Conservation (phyloP, 2,113 vertebrate species). For the Sporophila hypoxantha region DNA sequence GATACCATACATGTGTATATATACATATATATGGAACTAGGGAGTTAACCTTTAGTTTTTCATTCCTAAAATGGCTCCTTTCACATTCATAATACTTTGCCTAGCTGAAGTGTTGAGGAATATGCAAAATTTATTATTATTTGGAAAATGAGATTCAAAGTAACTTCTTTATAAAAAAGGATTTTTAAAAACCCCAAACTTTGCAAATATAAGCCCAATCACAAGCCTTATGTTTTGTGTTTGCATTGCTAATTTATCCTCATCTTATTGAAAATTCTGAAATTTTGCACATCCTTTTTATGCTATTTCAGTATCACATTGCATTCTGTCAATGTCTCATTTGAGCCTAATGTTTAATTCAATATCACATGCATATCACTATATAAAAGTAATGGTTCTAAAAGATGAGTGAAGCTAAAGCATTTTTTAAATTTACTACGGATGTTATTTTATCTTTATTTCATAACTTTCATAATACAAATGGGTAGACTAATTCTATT, state of each 20-base stretch:
- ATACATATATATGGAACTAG: not conserved
- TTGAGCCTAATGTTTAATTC: constrained; percentile 47
- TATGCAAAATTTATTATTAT: not conserved
- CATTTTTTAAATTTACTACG: not conserved
- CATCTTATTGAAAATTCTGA: constrained; percentile 5
- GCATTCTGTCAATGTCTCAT: constrained; percentile 34
- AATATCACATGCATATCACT: not conserved
- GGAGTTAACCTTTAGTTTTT: not conserved
- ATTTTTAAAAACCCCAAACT: not conserved
- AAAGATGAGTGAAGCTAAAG: not conserved
- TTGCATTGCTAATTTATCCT: constrained; percentile 24
- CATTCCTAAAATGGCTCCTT: not conserved
- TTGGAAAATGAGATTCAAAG: not conserved
- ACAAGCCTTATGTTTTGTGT: not conserved
- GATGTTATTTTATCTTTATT: constrained; percentile 5
- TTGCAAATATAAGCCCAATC: not conserved
- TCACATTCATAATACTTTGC: not conserved
- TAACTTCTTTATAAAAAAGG: not conserved
- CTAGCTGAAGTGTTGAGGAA: not conserved
- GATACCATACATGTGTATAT: not conserved
- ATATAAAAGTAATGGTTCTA: not conserved
- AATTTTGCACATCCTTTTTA: constrained; percentile 21
- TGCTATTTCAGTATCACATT: constrained; percentile 6
- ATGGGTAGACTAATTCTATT: not conserved
- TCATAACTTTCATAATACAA: not conserved